phyloP scores from a whole-genome alignment of 2,797 vertebrate species.

The Hypotaenidia philippensis region DNA sequence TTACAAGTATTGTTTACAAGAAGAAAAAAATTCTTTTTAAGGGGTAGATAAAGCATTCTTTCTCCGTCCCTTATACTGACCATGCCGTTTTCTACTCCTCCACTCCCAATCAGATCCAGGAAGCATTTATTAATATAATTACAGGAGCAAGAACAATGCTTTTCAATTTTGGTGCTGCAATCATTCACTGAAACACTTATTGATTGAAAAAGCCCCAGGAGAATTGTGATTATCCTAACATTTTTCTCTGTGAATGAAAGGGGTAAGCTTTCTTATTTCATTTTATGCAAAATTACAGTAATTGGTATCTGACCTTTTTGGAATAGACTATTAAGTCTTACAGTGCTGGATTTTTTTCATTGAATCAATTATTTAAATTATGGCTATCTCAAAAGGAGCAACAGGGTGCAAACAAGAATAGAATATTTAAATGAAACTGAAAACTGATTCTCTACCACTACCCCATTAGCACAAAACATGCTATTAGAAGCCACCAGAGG shows the following conservation, averaged over 20 bases:
- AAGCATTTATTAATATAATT: constrained; percentile 26
- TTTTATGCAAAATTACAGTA: constrained; percentile 80
- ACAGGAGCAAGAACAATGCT: constrained; percentile 19
- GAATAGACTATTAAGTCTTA: constrained; percentile 69
- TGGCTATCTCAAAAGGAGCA: constrained; percentile 66
- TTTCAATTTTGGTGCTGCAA: constrained; percentile 46
- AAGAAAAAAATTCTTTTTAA: background rate
- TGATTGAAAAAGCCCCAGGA: constrained; percentile 67
- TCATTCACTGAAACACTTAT: constrained; percentile 63
- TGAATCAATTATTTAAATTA: constrained; percentile 81
- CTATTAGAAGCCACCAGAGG: background rate
- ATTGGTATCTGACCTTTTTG: constrained; percentile 77
- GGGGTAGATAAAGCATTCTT: background rate
- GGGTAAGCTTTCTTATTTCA: constrained; percentile 64
- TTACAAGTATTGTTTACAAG: background rate
- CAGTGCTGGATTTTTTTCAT: constrained; percentile 58
- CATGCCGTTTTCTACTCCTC: background rate
- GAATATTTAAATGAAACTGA: constrained; percentile 70
- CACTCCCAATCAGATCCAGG: background rate
- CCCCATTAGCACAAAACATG: constrained; percentile 6
- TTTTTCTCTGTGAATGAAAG: constrained; percentile 66
- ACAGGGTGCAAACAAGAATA: constrained; percentile 65
- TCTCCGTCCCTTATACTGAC: background rate
- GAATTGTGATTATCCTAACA: constrained; percentile 67
- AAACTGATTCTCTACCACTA: constrained; percentile 38